phyloP scores from a whole-genome alignment of 2,888 invertebrate genomes.

The Helobdella robusta region DNA sequence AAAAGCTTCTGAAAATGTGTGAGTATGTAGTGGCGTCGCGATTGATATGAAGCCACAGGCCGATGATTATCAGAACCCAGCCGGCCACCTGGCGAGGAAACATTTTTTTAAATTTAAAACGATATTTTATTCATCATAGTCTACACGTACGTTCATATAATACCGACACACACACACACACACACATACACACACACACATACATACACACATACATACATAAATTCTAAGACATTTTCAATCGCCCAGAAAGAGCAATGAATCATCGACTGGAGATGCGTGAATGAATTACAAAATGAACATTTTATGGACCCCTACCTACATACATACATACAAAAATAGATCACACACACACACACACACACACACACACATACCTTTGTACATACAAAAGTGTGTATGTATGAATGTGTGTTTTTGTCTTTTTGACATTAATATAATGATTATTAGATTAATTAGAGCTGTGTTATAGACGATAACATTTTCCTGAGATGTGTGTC shows the following conservation, averaged over 20 bases:
- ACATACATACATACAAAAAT: no score
- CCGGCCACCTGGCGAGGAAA: neutral
- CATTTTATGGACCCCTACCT: neutral
- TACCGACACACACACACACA: no score
- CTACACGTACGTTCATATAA: no score
- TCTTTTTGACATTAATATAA: no score
- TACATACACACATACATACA: neutral
- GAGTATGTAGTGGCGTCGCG: conserved; percentile 7
- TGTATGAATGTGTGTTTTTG: no score
- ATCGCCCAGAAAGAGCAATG: neutral
- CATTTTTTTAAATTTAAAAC: no score
- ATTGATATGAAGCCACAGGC: conserved; percentile 8
- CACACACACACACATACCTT: no score
- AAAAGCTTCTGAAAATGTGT: conserved; percentile 9
- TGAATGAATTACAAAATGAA: neutral
- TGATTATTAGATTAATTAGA: neutral
- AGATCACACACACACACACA: no score
- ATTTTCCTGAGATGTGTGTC: neutral
- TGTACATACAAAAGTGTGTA: no score
- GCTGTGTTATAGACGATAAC: neutral
- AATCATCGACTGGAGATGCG: neutral
- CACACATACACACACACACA: conserved; percentile 3
- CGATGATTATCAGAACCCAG: neutral
- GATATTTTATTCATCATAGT: no score
- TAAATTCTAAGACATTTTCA: neutral